phyloP scores from a whole-genome alignment of 2,797 vertebrate species.

The Phalanger gymnotis region DNA sequence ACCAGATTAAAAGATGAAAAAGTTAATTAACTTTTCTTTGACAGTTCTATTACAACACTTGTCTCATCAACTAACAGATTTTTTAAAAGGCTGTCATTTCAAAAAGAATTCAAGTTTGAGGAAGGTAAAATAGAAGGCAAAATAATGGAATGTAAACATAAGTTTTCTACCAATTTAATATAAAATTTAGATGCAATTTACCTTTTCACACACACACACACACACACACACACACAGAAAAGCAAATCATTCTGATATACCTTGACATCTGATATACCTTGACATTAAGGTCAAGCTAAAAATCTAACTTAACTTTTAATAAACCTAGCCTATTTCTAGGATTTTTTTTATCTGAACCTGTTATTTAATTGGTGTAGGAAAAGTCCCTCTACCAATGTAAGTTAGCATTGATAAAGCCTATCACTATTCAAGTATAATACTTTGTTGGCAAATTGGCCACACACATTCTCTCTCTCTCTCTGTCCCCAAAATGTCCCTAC shows the following conservation, averaged over 20 bases:
- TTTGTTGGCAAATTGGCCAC: slow-evolving; percentile 24
- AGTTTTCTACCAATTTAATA: background rate
- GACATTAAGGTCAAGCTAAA: slow-evolving; percentile 28
- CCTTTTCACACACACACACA: background rate
- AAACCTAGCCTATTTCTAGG: slow-evolving; percentile 13
- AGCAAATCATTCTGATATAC: background rate
- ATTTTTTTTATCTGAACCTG: background rate
- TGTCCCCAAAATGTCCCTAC: background rate
- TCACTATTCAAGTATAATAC: background rate
- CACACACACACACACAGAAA: background rate
- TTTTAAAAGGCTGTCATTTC: background rate
- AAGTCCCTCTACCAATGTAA: background rate
- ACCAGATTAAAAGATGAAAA: background rate
- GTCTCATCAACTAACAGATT: background rate
- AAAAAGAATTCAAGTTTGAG: background rate
- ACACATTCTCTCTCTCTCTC: slow-evolving; percentile 2
- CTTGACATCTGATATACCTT: background rate
- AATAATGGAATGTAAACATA: background rate
- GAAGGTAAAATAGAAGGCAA: background rate
- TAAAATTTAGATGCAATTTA: background rate
- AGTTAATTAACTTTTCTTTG: background rate
- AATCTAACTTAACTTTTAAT: slow-evolving; percentile 26
- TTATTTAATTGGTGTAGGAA: background rate
- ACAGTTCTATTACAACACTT: background rate
- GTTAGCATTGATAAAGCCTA: background rate